A percentile compares a stretch with the other conserved stretches of the same genome.
Evolutionary conservation across 2,797 vertebrate genomes (phyloP).

Genomic region (Cephalopachus bancanus): DNA sequence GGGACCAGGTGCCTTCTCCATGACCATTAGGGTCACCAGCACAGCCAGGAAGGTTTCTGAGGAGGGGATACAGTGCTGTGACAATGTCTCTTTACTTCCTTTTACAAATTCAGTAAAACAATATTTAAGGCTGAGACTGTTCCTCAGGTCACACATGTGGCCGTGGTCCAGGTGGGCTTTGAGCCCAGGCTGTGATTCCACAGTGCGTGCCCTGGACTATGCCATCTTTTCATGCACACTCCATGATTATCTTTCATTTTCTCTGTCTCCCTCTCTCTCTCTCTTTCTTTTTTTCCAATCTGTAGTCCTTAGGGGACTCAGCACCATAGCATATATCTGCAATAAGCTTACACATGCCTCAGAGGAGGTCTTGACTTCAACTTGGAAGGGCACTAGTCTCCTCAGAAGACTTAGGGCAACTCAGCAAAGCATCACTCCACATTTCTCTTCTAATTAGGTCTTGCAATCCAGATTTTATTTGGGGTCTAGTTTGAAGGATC

Average conservation of each 20-base stretch:
- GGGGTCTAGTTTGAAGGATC: not conserved
- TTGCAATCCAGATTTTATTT: not conserved
- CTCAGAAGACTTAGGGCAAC: not conserved
- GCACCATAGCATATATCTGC: not conserved
- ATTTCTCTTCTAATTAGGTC: not conserved
- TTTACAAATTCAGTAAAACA: not conserved
- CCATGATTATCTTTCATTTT: not conserved
- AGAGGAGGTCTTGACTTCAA: not conserved
- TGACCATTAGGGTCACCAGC: rapidly evolving
- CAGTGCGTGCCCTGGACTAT: not conserved
- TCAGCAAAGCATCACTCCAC: not conserved
- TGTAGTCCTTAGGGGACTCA: not conserved
- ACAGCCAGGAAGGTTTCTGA: rapidly evolving
- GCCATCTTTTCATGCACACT: not conserved
- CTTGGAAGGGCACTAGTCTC: not conserved
- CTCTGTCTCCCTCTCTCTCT: not conserved
- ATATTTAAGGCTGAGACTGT: rapidly evolving
- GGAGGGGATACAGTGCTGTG: rapidly evolving
- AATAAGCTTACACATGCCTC: not conserved
- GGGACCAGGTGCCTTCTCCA: not conserved
- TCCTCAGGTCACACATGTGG: not conserved
- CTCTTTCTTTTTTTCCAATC: not conserved
- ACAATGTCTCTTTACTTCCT: not conserved
- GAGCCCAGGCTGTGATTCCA: not conserved
- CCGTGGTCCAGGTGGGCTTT: not conserved